phyloP scores from a whole-genome alignment of 1,140 invertebrate genomes.

The Drosophila ananassae region DNA sequence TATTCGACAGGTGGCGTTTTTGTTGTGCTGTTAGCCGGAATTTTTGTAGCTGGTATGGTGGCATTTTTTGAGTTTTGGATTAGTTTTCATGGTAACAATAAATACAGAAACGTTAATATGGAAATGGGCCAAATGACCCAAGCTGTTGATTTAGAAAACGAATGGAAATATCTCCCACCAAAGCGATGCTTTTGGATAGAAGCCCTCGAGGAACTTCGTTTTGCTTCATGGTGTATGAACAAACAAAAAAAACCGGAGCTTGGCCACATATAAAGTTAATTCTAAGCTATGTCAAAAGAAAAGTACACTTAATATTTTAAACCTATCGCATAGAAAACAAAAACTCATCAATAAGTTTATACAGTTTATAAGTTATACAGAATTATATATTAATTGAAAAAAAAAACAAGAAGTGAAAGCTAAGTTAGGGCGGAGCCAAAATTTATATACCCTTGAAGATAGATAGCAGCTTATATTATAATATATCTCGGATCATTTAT shows the following conservation, averaged over 20 bases:
- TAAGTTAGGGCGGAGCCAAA: no score
- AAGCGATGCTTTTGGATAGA: constrained; percentile 90
- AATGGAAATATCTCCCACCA: constrained; percentile 35
- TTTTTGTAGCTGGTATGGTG: constrained; percentile 93
- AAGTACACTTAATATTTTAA: no score
- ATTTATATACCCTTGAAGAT: no score
- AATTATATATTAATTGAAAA: no score
- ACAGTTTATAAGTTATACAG: no score
- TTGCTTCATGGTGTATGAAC: constrained; percentile 94
- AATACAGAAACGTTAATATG: constrained; percentile 14
- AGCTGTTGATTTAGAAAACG: not conserved
- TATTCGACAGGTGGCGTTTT: constrained; percentile 92
- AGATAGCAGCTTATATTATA: no score
- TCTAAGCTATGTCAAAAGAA: no score
- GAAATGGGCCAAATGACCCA: constrained; percentile 84
- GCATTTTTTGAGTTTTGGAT: constrained; percentile 97
- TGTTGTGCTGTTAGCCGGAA: constrained; percentile 95
- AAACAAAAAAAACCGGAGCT: constrained; percentile 90
- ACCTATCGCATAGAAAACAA: no score
- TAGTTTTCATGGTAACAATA: constrained; percentile 88
- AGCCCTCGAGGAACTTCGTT: constrained; percentile 92
- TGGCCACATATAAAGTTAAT: constrained; percentile 84
- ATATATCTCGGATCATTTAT: no score
- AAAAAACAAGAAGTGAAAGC: no score
- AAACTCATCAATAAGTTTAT: no score